Percentiles rank a stretch among this genome's conserved stretches.
These are phyloP conservation scores for Melanotaenia boesemani DNA, from an alignment of 2,797 vertebrate genomes.

Conservation along the genomic window DNA sequence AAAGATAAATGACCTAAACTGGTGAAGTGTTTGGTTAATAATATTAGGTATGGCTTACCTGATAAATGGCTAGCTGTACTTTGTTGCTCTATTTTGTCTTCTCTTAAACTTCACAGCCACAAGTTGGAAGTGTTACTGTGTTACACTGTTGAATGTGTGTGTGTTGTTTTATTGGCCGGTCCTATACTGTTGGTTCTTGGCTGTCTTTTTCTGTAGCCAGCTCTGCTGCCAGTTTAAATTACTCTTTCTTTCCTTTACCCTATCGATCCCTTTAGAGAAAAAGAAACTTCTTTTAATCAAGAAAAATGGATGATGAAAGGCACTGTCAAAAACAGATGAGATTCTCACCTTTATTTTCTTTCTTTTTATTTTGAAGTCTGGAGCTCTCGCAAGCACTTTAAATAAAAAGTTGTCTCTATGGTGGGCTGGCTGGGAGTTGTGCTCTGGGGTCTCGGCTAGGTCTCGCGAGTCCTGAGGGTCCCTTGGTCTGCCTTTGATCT, in stretches of 20 bases:
- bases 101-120: not conserved
- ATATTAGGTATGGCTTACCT: constrained; percentile 5
- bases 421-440: no score
- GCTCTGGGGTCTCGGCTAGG: no score
- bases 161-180: constrained; percentile 38
- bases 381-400: not conserved
- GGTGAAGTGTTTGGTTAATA: constrained; percentile 20
- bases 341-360: constrained; percentile 5
- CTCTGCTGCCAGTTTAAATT: constrained; percentile 56
- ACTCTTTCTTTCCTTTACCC: constrained; percentile 28
- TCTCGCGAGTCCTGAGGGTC: no score
- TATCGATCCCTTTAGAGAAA: constrained; percentile 55
- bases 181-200: constrained; percentile 45
- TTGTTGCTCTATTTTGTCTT: not conserved
- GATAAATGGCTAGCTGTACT: not conserved
- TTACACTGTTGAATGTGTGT: constrained; percentile 9
- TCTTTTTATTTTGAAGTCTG: not conserved
- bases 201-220: constrained; percentile 45
- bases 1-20: constrained; percentile 10
- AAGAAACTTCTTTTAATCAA: constrained; percentile 43
- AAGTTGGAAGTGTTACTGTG: constrained; percentile 13
- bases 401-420: no score
- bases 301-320: constrained; percentile 51
- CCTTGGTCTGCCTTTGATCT: no score
- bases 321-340: constrained; percentile 21